Percentiles rank a stretch among this genome's conserved stretches.
phyloP scores from a whole-genome alignment of 2,888 invertebrate genomes.

The Hesperia comma region DNA sequence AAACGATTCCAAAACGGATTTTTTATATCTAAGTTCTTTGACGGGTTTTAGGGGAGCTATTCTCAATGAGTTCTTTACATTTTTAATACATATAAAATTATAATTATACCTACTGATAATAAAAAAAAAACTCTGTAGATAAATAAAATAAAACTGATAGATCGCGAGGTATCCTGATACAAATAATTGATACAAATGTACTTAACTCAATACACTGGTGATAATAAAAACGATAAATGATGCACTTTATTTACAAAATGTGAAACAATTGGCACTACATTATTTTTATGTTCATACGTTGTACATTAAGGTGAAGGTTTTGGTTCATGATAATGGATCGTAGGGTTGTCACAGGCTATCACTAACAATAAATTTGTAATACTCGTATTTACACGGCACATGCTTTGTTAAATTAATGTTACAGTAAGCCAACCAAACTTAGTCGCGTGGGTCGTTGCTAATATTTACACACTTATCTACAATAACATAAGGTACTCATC shows the following conservation, averaged over 20 bases:
- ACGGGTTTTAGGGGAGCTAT: too few species aligned
- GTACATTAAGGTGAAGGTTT: conserved; percentile 80
- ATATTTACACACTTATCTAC: conserved; percentile 66
- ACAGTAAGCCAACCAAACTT: conserved; percentile 59
- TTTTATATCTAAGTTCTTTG: too few species aligned
- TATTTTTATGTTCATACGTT: conserved; percentile 59
- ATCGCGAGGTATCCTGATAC: conserved; percentile 25
- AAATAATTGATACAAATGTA: conserved; percentile 42
- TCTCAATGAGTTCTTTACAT: too few species aligned
- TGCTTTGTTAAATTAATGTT: conserved; percentile 57
- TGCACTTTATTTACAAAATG: conserved; percentile 47
- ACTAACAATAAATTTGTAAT: conserved; percentile 58
- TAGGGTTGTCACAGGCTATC: conserved; percentile 21
- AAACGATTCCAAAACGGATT: too few species aligned
- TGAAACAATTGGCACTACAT: conserved; percentile 72
- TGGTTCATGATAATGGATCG: conserved; percentile 58
- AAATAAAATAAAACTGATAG: conserved; percentile 10
- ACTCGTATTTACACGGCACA: conserved; percentile 80
- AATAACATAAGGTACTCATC: conserved; percentile 64
- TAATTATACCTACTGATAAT: too few species aligned
- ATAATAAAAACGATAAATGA: conserved; percentile 14
- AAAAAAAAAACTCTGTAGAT: too few species aligned
- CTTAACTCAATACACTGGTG: conserved; percentile 18
- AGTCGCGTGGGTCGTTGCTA: conserved; percentile 65
- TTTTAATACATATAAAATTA: too few species aligned